Base-by-base conservation (phyloP, 2,113 vertebrate species). In the Triplophysa tibetana region DNA sequence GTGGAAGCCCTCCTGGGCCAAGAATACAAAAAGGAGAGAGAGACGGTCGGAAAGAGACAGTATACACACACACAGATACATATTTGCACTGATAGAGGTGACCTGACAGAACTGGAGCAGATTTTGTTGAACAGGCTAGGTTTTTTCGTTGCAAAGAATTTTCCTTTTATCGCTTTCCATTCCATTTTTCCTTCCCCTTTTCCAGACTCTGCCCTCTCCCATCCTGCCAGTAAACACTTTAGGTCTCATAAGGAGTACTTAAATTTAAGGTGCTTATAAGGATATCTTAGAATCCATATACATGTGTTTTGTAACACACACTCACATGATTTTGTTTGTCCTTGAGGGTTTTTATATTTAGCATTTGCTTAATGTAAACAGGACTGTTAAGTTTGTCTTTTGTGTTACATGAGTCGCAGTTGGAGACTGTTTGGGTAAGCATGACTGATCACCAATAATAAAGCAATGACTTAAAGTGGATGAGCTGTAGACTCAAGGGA, bases 91-190 rank as follows among this genome's bases (percentile, higher is more conserved):
- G 88, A 86, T 89, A 88, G 84, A 88, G 85, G 89, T 86, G 88
- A 88, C 88, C 87, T 88, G 87, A 91, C 88, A 91, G 85, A 89
- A 92, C 88, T 89, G 89, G 90, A 90, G 86, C 88, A 86, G 74
- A 70, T 82, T 66, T 64, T 41, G 79, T 75, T 65, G 14, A 87
- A 2, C 68, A 76, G 80, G 83, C 79, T 81, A 78, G 79, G 80
- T 84, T 85, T 74, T n/a, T 81, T 52, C 26, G 63, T 82, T 79
- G 82, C 54, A 86, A 86, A 86, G 82, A 67, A 63, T 24, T 54
- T 69, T 78, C 88, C 89, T 88, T 85, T 88, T 89, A 38, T 38
- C 5, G 69, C 67, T 33, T 66, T 80, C 85, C 81, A 86, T 80
- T 33, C 33, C 5, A 33, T 33, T 33, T 6, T 38, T 38, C 33